phyloP scores from a whole-genome alignment of 2,113 vertebrate species.

The Rhinopomastus cyanomelas region DNA sequence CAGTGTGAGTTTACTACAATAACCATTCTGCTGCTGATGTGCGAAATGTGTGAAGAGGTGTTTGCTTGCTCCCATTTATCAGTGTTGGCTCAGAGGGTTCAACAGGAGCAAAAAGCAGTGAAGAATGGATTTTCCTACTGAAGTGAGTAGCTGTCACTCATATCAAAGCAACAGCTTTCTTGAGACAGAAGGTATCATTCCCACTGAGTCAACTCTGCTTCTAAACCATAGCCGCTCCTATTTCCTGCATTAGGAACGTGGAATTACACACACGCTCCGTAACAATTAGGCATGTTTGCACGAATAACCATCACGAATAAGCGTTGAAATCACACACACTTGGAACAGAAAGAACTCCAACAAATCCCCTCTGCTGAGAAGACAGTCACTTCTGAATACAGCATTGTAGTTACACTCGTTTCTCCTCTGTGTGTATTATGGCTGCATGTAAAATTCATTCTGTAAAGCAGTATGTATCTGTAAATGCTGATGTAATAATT shows the following conservation, averaged over 20 bases:
- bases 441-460: constrained; percentile 9
- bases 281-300: background rate
- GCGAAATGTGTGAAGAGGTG: background rate
- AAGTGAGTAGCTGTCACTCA: background rate
- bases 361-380: constrained; percentile 14
- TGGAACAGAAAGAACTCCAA: constrained; percentile 16
- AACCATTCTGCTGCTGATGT: background rate
- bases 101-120: background rate
- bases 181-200: background rate
- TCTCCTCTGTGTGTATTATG: background rate
- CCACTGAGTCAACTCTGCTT: background rate
- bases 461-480: background rate
- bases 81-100: background rate
- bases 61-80: background rate
- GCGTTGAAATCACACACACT: constrained; percentile 30
- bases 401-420: background rate
- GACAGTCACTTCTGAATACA: background rate
- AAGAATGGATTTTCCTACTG: constrained; percentile 23
- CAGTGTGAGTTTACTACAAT: background rate
- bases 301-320: constrained; percentile 20
- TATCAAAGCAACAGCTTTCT: constrained; percentile 4
- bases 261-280: background rate
- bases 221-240: background rate
- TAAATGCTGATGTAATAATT: background rate
- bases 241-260: background rate